Evolutionary conservation across 2,888 invertebrate genomes (phyloP), one percentile per base, ranked within the genome.

Genomic region (Hofmannophila pseudospretella): DNA sequence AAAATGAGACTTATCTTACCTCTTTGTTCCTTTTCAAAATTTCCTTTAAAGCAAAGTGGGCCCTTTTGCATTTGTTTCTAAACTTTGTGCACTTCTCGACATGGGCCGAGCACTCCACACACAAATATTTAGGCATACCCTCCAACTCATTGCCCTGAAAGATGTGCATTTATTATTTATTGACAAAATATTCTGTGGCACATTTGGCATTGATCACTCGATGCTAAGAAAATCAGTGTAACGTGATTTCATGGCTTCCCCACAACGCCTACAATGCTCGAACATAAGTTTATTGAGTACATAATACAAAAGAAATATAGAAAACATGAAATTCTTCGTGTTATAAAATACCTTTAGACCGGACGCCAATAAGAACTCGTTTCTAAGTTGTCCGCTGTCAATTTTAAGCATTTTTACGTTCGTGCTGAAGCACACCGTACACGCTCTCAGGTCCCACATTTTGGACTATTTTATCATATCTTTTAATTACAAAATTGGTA

Each of bases 101-200:
- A 39, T 67, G 65, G 2, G 70, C 67, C 32, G 50, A 43, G 49
- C 85, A 86, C 47, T 72, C 70, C 28, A 65, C 58, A 54, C 85
- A 86, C 38, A 86, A 53, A 49, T 75, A 76, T 36, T 72, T 63
- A 2, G 82, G 81, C 44, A 82, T 48, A 1, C 81, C 84, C 49
- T 58, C 61, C 2, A 60, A 61, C 34, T 53, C 51, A 4, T 34
- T 38, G 5, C 63, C 67, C 84, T 85, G 66, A 36, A 76, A 75
- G 7, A 36, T 5, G 16, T 16, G 3, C n/a, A n/a, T n/a, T n/a
- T n/a, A n/a, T n/a, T n/a, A n/a, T n/a, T n/a, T n/a, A n/a, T n/a
- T n/a, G n/a, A n/a, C n/a, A n/a, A n/a, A n/a, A n/a, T n/a, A n/a
- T n/a, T n/a, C n/a, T n/a, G n/a, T n/a, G n/a, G n/a, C n/a, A n/a